Evolutionary conservation across 92 coral and sea anemone species (phyloP), one percentile per base, ranked within the genome.

Genomic region (Heliopora coerulea): DNA sequence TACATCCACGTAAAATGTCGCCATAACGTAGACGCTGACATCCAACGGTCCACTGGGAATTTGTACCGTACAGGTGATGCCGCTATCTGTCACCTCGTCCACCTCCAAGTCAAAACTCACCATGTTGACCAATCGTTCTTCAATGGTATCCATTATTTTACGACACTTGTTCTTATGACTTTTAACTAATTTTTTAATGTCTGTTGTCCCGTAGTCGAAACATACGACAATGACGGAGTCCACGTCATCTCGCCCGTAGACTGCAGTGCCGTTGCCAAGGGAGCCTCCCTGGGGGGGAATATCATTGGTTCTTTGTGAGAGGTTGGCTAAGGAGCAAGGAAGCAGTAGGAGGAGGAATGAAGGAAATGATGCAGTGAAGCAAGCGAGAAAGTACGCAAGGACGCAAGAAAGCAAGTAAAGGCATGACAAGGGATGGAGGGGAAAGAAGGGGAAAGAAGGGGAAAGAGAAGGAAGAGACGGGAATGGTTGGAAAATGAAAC

Each of bases 51-150:
- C 77, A 31, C 63, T 70, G 31, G 77, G 77, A 23, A 70, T 54
- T 21, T 19, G 23, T 27, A 70, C 77, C 33, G 77, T 70, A n/a
- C 77, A 70, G 12, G 77, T 29, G 32, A 70, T 70, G 19, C 77
- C 77, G 50, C 77, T 70, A 50, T 70, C 77, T 17, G 77, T 50
- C 1, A 70, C 77, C 49, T 70, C 77, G 50, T 70, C 77, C 32
- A 70, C 77, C 21, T 70, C 77, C 33, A 70, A 28, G 17, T 52
- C 77, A 54, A 30, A 70, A 3, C 60, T 28, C 5, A 54, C 63
- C 48, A 70, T 70, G 62, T 70, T 70, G 31, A 70, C 77, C 19
- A 70, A 32, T 19, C 77, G 46, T 20, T 70, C 77, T 31, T 70
- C 77, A 25, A 70, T 70, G 21, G 77, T 70, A 35, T 70, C 77